Evolutionary conservation across 2,888 invertebrate species (phyloP).

Genomic region (Trichogramma dendrolimi): DNA sequence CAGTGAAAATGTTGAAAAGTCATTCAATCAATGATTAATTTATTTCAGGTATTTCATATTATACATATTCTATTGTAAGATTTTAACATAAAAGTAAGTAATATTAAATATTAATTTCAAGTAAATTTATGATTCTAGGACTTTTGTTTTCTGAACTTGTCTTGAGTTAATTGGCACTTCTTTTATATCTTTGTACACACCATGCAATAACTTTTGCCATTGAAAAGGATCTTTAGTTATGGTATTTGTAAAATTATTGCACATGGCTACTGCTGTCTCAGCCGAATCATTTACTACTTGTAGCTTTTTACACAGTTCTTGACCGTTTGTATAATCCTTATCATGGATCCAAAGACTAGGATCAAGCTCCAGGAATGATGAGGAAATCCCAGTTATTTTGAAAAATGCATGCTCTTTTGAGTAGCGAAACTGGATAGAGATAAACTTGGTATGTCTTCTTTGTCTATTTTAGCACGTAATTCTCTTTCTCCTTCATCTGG

Average conservation of each 20-base stretch:
- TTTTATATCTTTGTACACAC: neutral
- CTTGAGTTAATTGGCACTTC: neutral
- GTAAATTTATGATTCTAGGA: no score
- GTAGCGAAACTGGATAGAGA: neutral
- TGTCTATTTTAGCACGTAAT: neutral
- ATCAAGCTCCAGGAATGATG: neutral
- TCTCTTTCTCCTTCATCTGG: neutral
- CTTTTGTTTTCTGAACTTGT: no score
- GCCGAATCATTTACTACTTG: neutral
- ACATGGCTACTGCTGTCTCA: neutral
- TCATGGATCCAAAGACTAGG: neutral
- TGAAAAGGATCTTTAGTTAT: neutral
- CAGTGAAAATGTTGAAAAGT: no score
- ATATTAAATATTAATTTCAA: no score
- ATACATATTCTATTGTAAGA: no score
- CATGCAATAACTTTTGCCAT: neutral
- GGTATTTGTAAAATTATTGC: neutral
- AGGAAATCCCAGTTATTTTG: neutral
- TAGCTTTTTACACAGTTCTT: neutral
- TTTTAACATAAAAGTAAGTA: no score
- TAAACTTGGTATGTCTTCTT: neutral
- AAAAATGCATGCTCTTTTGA: neutral
- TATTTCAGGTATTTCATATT: no score
- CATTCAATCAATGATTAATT: no score
- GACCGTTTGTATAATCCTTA: neutral